These are phyloP conservation scores for Neria commutata DNA, from an alignment of 2,888 invertebrate genomes.

Conservation along the genomic window DNA sequence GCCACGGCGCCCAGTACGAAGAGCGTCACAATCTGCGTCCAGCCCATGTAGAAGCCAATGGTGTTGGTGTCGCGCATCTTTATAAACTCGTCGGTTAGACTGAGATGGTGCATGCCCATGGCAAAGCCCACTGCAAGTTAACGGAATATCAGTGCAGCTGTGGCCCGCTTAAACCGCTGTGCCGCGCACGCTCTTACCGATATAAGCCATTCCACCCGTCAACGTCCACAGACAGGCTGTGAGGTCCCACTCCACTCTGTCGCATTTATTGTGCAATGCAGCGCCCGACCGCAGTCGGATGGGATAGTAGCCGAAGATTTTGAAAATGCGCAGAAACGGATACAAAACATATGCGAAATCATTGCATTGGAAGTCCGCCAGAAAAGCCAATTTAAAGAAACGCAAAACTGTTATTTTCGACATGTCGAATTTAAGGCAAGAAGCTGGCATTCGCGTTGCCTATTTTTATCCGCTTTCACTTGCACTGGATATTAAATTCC, in stretches of 20 bases:
- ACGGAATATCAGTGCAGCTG: neutral
- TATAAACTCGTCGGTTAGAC: slow-evolving; percentile 14
- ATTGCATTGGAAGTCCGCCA: slow-evolving; percentile 17
- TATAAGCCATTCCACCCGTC: slow-evolving; percentile 21
- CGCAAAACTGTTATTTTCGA: neutral
- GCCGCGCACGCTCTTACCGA: slow-evolving; percentile 7
- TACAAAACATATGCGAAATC: slow-evolving; percentile 39
- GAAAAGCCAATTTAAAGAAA: slow-evolving; percentile 14
- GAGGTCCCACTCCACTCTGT: slow-evolving; percentile 29
- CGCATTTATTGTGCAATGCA: slow-evolving; percentile 22
- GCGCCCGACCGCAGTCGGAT: slow-evolving; percentile 32
- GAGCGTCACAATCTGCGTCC: slow-evolving; percentile 43
- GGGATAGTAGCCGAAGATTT: slow-evolving; percentile 41
- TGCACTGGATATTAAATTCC: no score
- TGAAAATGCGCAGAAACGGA: slow-evolving; percentile 44
- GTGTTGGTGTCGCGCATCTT: slow-evolving; percentile 25
- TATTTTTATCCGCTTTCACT: no score
- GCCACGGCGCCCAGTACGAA: slow-evolving; percentile 37
- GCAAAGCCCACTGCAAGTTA: slow-evolving; percentile 39
- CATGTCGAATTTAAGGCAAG: neutral
- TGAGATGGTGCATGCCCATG: slow-evolving; percentile 32
- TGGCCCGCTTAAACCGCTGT: neutral
- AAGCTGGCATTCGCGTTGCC: neutral
- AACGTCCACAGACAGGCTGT: slow-evolving; percentile 24
- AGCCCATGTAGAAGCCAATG: slow-evolving; percentile 40